Base-by-base conservation (phyloP, 2,888 invertebrate species). In the Hyalella azteca region DNA sequence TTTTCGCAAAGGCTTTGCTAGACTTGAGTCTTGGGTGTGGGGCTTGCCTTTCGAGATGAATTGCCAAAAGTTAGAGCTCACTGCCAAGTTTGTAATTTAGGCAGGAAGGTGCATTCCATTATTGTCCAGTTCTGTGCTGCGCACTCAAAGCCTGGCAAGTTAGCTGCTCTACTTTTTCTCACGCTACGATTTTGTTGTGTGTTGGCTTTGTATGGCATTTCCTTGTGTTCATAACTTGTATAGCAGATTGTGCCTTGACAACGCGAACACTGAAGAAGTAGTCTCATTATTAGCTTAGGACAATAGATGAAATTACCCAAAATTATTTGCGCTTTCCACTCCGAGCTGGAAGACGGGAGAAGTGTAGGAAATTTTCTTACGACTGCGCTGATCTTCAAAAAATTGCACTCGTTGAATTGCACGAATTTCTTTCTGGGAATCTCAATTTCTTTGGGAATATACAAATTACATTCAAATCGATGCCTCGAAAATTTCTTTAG, bases 101-200 rank as follows among this genome's bases (percentile, higher is more conserved):
- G 66, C 66, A 66, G 66, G 66, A 66, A 66, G 66, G 36, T 66
- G 66, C 66, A 66, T 66, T 66, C 66, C 66, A 66, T 66, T 66
- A 66, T 66, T 66, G 66, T 39, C 39, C 39, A 66, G 66, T 29
- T 66, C 36, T 29, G 45, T 45, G 9, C n/a, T n/a, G 29, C 66
- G 32, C 66, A 36, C 66, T 66, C 66, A 66, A 66, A 66, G 36
- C 36, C n/a, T 22, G 29, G 36, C 22, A 19, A 29, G 36, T 29
- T 66, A 36, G 66, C 66, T 11, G 36, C 3, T n/a, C 29, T n/a
- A 36, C 36, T 36, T 66, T 29, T 54, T 54, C 29, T 54, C 54
- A 54, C 54, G 22, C 54, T n/a, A n/a, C n/a, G n/a, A n/a, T n/a
- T n/a, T n/a, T n/a, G n/a, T n/a, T n/a, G n/a, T n/a, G n/a, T n/a